Evolutionary conservation across 1,140 invertebrate genomes (phyloP).

Genomic region (Euura saliciscinereae): DNA sequence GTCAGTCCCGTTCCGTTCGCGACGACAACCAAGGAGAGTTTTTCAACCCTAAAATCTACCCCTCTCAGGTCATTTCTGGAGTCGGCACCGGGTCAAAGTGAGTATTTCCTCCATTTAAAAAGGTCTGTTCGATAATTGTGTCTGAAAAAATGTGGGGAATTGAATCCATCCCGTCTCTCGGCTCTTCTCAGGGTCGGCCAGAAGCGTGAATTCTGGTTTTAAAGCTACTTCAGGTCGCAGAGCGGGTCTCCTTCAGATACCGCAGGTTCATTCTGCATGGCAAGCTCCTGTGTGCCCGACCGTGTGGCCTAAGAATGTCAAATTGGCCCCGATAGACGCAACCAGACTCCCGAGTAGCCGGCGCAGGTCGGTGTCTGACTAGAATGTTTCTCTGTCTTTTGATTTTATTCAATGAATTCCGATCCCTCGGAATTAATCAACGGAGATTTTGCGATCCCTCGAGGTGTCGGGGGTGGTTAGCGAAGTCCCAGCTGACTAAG

Average conservation of each 20-base stretch:
- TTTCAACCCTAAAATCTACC: constrained; percentile 50
- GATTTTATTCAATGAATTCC: too few relatives aligned
- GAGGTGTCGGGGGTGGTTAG: too few relatives aligned
- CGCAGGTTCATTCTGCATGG: constrained; percentile 45
- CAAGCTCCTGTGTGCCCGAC: constrained; percentile 40
- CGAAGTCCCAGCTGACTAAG: too few relatives aligned
- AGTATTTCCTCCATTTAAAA: constrained; percentile 6
- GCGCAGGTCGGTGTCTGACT: constrained; percentile 34
- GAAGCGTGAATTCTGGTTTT: constrained; percentile 30
- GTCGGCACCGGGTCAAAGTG: constrained; percentile 38
- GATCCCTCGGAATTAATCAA: too few relatives aligned
- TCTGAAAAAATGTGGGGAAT: neutral
- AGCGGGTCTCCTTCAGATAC: constrained; percentile 28
- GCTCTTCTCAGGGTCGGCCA: constrained; percentile 30
- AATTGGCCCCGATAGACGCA: constrained; percentile 51
- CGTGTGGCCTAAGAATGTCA: constrained; percentile 50
- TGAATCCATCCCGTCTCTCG: neutral
- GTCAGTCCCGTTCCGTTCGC: constrained; percentile 55
- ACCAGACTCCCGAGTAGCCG: constrained; percentile 46
- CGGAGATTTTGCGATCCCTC: too few relatives aligned
- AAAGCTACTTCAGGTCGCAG: constrained; percentile 33
- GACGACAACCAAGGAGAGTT: constrained; percentile 52
- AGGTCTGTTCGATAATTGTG: neutral
- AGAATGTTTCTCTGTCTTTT: too few relatives aligned
- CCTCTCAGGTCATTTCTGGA: constrained; percentile 48